Base-by-base conservation (phyloP, 2,888 invertebrate species). In the Apodemia mormo region DNA sequence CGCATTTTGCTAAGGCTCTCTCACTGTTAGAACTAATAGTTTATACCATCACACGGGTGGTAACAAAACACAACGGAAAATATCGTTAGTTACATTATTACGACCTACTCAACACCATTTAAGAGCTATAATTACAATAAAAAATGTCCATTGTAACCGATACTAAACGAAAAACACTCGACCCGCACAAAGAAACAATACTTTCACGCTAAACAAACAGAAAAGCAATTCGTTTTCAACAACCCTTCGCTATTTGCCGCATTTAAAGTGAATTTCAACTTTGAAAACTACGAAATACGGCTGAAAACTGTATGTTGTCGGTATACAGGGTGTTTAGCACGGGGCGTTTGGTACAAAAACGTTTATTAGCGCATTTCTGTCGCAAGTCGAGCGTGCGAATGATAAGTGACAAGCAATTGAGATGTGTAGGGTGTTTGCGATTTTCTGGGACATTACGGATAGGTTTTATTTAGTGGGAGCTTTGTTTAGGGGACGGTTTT, bases 291-390 rank as follows among this genome's bases (percentile, higher is more conserved):
- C 49, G 0, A 9, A 12, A 68, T 22, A 43, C 6, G 0, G 9
- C 37, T 76, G 81, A 70, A 52, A 72, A 77, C 75, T 67, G 43
- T 73, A 70, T 74, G 69, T 79, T 12, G 29, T 33, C 12, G 75
- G 71, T 67, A 78, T 30, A 12, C 61, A 30, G 83, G 83, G 80
- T 79, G 80, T 10, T 12, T 75, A 80, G 65, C 77, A 78, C 79
- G 80, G 80, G 77, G 79, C 73, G 78, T 77, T 78, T 77, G 77
- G 81, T 80, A 85, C 81, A 86, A 87, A 88, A 89, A 86, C 88
- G 87, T 89, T 90, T 90, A 90, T 89, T 89, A 89, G 88, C 86
- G 82, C 88, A 85, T 89, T 87, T 82, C 80, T 81, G 81, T 80
- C 76, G 85, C 82, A 82, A 88, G 84, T 87, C 84, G 81, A 87